Base-by-base conservation (phyloP, 2,113 vertebrate species). In the Rhynchopsitta pachyrhyncha region DNA sequence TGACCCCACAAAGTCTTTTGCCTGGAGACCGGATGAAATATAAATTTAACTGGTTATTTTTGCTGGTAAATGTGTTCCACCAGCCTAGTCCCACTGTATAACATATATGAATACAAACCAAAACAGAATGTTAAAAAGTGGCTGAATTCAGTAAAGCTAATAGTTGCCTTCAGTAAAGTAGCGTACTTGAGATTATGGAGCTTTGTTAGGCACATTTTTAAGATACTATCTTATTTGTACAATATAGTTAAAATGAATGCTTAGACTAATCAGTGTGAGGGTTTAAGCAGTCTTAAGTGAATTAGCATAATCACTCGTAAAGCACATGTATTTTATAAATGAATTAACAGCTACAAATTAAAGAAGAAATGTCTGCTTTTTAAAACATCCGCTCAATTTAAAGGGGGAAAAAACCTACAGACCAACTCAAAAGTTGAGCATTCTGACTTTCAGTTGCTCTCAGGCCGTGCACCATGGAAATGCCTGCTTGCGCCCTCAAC, bases 141-240 rank as follows among this genome's bases (percentile, higher is more conserved):
- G 47, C 67, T 94, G 87, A 93, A 96, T 90, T 92, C 96, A 88
- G 77, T 93, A 94, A 93, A 80, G 53, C 88, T 42, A 88, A 37
- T n/a, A 95, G 78, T 39, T 84, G 82, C 39, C 62, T 73, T 94
- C 91, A 95, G 67, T 69, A 91, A 95, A 94, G 92, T 63, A 92
- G 70, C 76, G 76, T 92, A 63, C 74, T 92, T 91, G 92, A 91
- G 94, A 97, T 95, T 95, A 95, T 78, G 59, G 92, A 93, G 86
- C 87, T 97, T 93, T 95, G 75, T 81, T 82, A 94, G 94, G 92
- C 68, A 78, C 74, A 69, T 89, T 95, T 96, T 94, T 88, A 95
- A 97, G 97, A 96, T 94, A 97, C 92, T 83, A 92, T 95, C 95
- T 96, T 95, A 95, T 95, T 97, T 96, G 82, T 74, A 93, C 90